These are phyloP conservation scores for Atractosteus spatula DNA, from an alignment of 2,113 vertebrate species.

Conservation along the genomic window DNA sequence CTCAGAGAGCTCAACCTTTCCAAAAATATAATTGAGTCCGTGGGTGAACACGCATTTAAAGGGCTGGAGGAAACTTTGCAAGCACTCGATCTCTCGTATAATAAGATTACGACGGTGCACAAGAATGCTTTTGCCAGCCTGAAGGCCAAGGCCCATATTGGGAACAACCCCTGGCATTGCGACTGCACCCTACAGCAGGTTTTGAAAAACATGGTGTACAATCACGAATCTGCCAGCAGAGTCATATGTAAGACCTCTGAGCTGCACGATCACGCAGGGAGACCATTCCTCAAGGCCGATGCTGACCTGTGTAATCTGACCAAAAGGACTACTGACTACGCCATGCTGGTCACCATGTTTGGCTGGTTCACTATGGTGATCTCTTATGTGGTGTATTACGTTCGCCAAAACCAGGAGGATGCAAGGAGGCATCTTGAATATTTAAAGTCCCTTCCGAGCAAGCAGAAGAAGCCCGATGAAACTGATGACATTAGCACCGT, in stretches of 20 bases:
- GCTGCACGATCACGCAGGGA: conserved; percentile 79
- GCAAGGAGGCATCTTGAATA: conserved; percentile 96
- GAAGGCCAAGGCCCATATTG: conserved; percentile 86
- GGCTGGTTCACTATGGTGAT: conserved; percentile 99
- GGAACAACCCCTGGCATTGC: conserved; percentile 97
- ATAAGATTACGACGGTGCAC: conserved; percentile 91
- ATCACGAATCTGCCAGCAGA: conserved; percentile 84
- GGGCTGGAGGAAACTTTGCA: conserved; percentile 90
- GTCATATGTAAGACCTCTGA: conserved; percentile 93
- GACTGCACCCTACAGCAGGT: conserved; percentile 96
- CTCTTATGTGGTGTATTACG: conserved; percentile 95
- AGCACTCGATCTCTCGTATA: conserved; percentile 93
- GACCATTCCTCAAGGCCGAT: conserved; percentile 86
- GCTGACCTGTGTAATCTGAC: conserved; percentile 93
- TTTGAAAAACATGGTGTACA: conserved; percentile 89
- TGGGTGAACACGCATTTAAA: conserved; percentile 89
- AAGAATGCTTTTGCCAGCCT: conserved; percentile 90
- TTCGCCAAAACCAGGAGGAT: conserved; percentile 97
- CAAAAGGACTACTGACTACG: conserved; percentile 95
- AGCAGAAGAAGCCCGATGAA: conserved; percentile 95
- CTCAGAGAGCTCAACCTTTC: conserved; percentile 93
- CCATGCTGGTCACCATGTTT: conserved; percentile 99
- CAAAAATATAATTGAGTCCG: conserved; percentile 91
- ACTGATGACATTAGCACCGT: conserved; percentile 95
- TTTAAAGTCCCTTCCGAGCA: conserved; percentile 98